A percentile compares a stretch with the other conserved stretches of the same genome.
Conservation (phyloP, 2,113 vertebrate genomes). For the Campylomormyrus numenius region DNA sequence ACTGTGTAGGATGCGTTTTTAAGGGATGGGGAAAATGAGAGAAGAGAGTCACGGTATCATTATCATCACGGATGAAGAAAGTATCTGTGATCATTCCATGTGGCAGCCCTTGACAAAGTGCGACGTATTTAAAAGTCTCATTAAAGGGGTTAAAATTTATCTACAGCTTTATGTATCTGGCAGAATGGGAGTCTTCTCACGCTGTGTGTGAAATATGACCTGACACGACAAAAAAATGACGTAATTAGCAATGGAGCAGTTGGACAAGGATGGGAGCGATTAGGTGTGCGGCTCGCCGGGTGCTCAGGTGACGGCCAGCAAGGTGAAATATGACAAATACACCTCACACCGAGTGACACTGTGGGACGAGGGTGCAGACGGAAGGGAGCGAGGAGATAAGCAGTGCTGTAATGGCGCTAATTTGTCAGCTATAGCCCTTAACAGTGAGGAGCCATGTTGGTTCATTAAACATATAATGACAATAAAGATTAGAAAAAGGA, state of each 20-base stretch:
- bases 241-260: constrained; percentile 11
- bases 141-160: constrained; percentile 36
- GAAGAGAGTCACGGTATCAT: neutral
- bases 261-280: constrained; percentile 8
- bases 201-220: constrained; percentile 6
- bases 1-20: neutral
- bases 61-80: neutral
- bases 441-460: constrained; percentile 5
- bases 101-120: constrained; percentile 35
- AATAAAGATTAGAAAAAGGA: neutral
- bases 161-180: constrained; percentile 27
- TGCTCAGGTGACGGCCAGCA: neutral
- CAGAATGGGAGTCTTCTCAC: constrained; percentile 27
- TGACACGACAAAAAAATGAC: neutral
- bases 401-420: neutral
- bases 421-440: neutral
- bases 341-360: neutral
- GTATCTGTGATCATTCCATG: neutral
- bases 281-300: neutral
- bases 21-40: neutral
- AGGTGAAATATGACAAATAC: neutral
- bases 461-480: constrained; percentile 13
- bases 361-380: neutral
- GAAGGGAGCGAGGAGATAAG: neutral
- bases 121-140: constrained; percentile 36